Evolutionary conservation across 2,888 invertebrate genomes (phyloP), one percentile per base, ranked within the genome.

Genomic region (Perizoma affinitatum): DNA sequence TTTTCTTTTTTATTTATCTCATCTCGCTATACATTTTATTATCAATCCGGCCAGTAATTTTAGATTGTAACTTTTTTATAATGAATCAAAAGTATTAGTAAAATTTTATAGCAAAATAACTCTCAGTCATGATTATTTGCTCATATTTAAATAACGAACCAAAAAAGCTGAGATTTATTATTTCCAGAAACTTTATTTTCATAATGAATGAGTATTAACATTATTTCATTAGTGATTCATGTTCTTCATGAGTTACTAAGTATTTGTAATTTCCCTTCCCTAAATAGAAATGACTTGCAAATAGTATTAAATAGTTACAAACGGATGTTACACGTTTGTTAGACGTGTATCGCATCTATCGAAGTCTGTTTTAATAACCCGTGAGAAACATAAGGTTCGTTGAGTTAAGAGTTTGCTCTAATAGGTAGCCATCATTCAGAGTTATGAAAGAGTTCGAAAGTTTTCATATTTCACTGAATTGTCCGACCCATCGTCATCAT

Each of bases 291-390:
- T 65, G 76, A 79, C 70, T 80, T 80, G 79, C 79, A 76, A 79
- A 80, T 79, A 38, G 67, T 72, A 71, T 77, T 78, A 79, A 80
- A 77, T 79, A 76, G 71, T 71, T 66, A 73, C 69, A 66, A 66
- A 65, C 66, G 73, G 71, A 65, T 68, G 65, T 67, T 36, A 68
- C 76, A 75, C 71, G 71, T 60, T 56, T 58, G 34, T 8, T 2
- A 43, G 58, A 74, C 79, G 79, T 78, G 79, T 57, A n/a, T 54
- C 47, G 79, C 69, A 76, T 76, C 57, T 68, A 51, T 63, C 67
- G 59, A 54, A 58, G 68, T 68, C 22, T 22, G 69, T 53, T 66
- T 62, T 62, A 51, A 72, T 66, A 70, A 72, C 74, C 44, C 63
- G 78, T 79, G 79, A 78, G 79, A 79, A 75, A 69, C 67, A 9